Evolutionary conservation across 2,888 invertebrate genomes (phyloP).

Genomic region (Lithophane socia): DNA sequence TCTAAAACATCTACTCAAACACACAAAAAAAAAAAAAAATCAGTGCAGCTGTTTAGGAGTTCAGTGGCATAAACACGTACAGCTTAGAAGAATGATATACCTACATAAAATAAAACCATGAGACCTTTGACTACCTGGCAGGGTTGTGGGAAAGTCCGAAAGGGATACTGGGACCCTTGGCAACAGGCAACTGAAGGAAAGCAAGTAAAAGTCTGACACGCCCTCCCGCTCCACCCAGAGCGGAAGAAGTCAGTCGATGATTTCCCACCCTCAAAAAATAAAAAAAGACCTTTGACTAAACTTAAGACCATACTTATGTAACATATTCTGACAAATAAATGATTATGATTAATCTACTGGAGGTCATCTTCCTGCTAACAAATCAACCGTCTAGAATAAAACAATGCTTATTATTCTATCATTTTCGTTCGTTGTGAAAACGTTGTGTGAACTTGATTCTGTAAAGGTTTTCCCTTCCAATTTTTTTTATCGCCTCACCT

Average conservation of each 20-base stretch:
- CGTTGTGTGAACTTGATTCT: constrained; percentile 10
- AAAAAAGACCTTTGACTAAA: not conserved
- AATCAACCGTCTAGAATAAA: not conserved
- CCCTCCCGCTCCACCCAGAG: too few relatives aligned
- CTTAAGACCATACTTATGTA: too few relatives aligned
- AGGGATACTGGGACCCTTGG: too few relatives aligned
- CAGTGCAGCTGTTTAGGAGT: not conserved
- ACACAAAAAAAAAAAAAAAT: not conserved
- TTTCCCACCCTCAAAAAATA: too few relatives aligned
- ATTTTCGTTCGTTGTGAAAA: not conserved
- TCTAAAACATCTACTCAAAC: not conserved
- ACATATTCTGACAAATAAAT: not conserved
- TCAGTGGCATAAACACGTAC: not conserved
- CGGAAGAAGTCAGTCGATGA: too few relatives aligned
- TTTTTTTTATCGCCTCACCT: not conserved
- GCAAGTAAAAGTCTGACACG: too few relatives aligned
- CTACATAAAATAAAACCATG: not conserved
- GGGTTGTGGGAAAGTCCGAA: too few relatives aligned
- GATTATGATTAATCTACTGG: not conserved
- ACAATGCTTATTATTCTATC: not conserved
- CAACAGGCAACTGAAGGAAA: too few relatives aligned
- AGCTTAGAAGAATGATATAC: not conserved
- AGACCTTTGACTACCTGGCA: too few relatives aligned
- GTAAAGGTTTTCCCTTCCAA: not conserved
- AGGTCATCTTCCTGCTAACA: not conserved